These are phyloP conservation scores for Takifugu bimaculatus DNA, from an alignment of 2,113 vertebrate species.

Conservation along the genomic window DNA sequence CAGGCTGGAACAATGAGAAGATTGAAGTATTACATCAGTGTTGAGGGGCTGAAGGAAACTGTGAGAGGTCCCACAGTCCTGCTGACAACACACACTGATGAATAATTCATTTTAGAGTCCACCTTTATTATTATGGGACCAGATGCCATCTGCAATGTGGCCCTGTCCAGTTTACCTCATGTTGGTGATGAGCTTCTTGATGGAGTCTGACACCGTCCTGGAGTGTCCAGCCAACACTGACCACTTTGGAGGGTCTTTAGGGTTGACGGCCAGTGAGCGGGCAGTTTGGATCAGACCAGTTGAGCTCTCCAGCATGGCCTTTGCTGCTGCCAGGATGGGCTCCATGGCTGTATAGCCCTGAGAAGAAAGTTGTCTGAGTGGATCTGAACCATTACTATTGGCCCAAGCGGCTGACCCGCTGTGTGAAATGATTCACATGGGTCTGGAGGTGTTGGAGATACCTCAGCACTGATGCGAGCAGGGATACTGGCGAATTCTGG, in stretches of 20 bases:
- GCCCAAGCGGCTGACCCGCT: too few relatives aligned
- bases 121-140: too few relatives aligned
- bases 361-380: not conserved
- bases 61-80: too few relatives aligned
- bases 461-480: conserved; percentile 94
- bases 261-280: conserved; percentile 92
- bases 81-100: too few relatives aligned
- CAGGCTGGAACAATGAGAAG: too few relatives aligned
- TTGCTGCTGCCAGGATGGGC: conserved; percentile 87
- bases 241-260: conserved; percentile 94
- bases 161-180: conserved; percentile 80
- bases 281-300: conserved; percentile 93
- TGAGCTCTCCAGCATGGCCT: conserved; percentile 92
- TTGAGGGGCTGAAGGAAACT: too few relatives aligned
- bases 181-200: conserved; percentile 97
- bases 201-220: conserved; percentile 94
- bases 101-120: too few relatives aligned
- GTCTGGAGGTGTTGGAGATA: conserved; percentile 32
- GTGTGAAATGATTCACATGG: too few relatives aligned
- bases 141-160: too few relatives aligned
- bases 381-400: not conserved
- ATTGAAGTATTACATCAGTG: too few relatives aligned
- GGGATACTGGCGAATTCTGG: conserved; percentile 93
- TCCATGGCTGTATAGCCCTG: conserved; percentile 93
- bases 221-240: conserved; percentile 92